These are phyloP conservation scores for Protonibea diacanthus DNA, from an alignment of 2,797 vertebrate genomes.

Conservation along the genomic window DNA sequence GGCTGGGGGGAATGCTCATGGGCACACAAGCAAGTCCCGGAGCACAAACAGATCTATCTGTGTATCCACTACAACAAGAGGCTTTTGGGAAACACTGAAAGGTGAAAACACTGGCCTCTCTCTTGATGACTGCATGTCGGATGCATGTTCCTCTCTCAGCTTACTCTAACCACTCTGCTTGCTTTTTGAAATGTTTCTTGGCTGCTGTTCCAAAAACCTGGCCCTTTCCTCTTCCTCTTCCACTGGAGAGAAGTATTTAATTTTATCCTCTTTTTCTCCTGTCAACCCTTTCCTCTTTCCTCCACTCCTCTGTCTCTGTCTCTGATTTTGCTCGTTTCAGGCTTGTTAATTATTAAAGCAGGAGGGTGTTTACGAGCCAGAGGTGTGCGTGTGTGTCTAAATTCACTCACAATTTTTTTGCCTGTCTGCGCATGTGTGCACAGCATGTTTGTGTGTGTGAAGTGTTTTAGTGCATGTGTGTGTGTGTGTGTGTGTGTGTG, in stretches of 20 bases:
- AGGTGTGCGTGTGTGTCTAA: constrained; percentile 13
- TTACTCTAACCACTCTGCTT: neutral
- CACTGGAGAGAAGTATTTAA: constrained; percentile 6
- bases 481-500: constrained; percentile 61
- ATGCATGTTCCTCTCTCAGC: constrained; percentile 19
- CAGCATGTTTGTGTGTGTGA: constrained; percentile 30
- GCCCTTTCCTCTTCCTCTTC: constrained; percentile 20
- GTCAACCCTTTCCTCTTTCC: too few species aligned
- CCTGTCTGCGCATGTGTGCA: neutral
- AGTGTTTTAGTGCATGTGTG: neutral
- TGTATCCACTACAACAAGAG: constrained; percentile 49
- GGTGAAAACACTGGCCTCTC: constrained; percentile 60
- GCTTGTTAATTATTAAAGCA: constrained; percentile 26
- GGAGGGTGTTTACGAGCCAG: constrained; percentile 55
- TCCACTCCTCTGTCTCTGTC: too few species aligned
- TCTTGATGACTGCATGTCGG: constrained; percentile 42
- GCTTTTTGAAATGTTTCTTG: constrained; percentile 20
- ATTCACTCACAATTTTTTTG: neutral
- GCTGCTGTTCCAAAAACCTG: constrained; percentile 34
- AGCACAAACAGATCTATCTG: constrained; percentile 73
- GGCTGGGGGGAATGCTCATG: constrained; percentile 65
- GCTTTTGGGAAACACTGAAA: constrained; percentile 56
- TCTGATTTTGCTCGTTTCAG: constrained; percentile 29
- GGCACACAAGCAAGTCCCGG: constrained; percentile 73
- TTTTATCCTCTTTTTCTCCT: too few species aligned